phyloP scores from a whole-genome alignment of 2,888 invertebrate genomes.

The Matsumyia berberina region DNA sequence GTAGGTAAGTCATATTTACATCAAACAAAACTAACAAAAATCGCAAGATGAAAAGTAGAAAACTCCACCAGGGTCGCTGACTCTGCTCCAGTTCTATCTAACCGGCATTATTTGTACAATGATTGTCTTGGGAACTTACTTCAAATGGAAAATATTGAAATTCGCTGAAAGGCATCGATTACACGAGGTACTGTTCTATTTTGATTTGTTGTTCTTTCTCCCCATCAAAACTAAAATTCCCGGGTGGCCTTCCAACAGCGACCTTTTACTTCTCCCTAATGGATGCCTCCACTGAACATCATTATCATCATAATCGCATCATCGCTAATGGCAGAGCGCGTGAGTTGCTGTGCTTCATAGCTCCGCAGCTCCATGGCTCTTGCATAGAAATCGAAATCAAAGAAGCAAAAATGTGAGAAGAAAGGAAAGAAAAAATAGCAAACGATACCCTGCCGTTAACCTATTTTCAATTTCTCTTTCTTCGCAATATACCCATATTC shows the following conservation, averaged over 20 bases:
- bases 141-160: constrained; percentile 34
- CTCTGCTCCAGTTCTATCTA: no score
- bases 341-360: constrained; percentile 37
- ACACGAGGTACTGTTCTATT: constrained; percentile 7
- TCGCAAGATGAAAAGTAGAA: no score
- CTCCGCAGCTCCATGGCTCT: constrained; percentile 10
- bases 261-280: constrained; percentile 26
- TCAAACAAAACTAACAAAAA: no score
- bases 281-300: constrained; percentile 32
- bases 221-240: neutral
- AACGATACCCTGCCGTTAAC: constrained; percentile 70
- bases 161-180: constrained; percentile 38
- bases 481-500: constrained; percentile 43
- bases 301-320: constrained; percentile 72
- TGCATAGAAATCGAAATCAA: constrained; percentile 52
- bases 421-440: constrained; percentile 34
- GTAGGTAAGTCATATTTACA: no score
- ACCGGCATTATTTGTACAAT: neutral
- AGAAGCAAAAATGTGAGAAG: constrained; percentile 2
- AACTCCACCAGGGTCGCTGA: no score
- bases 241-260: constrained; percentile 5
- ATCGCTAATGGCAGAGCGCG: constrained; percentile 68
- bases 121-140: constrained; percentile 27
- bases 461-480: constrained; percentile 65
- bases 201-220: neutral